Percentiles rank a stretch among this genome's conserved stretches.
These are phyloP conservation scores for Polymixis lichenea DNA, from an alignment of 2,888 invertebrate genomes.

Conservation along the genomic window DNA sequence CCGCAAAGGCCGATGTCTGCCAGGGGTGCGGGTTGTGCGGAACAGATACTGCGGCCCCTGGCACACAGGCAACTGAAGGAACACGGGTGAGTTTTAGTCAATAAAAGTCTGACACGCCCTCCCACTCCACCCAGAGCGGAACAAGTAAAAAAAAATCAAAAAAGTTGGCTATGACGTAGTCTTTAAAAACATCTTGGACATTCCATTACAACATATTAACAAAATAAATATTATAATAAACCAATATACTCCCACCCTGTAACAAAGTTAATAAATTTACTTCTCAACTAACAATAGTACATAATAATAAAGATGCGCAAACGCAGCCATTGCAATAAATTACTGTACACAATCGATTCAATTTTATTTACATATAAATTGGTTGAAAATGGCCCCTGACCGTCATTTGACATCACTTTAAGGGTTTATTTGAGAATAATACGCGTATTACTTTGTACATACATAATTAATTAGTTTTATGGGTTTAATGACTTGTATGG, in stretches of 20 bases:
- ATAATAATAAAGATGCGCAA: slow-evolving; percentile 64
- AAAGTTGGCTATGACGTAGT: neutral
- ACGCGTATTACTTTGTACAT: slow-evolving; percentile 47
- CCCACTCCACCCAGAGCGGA: too few species aligned
- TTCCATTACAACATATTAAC: slow-evolving; percentile 3
- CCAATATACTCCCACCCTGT: slow-evolving; percentile 33
- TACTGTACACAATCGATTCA: slow-evolving; percentile 73
- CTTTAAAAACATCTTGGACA: neutral
- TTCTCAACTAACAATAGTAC: slow-evolving; percentile 64
- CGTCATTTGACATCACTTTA: slow-evolving; percentile 65
- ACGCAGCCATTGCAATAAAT: slow-evolving; percentile 74
- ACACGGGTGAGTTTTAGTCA: too few species aligned
- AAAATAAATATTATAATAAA: slow-evolving; percentile 25
- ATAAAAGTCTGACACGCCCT: too few species aligned
- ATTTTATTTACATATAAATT: slow-evolving; percentile 80
- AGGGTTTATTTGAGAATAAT: slow-evolving; percentile 59
- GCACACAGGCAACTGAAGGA: too few species aligned
- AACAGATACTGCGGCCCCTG: too few species aligned
- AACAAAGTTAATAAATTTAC: slow-evolving; percentile 59
- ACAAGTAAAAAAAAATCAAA: too few species aligned
- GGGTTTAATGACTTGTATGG: slow-evolving; percentile 36
- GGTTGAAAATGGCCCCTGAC: slow-evolving; percentile 71
- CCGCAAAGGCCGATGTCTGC: too few species aligned
- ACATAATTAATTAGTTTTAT: slow-evolving; percentile 48
- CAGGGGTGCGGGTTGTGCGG: too few species aligned